phyloP scores from a whole-genome alignment of 2,888 invertebrate genomes.

The Balanococcus diminutus region DNA sequence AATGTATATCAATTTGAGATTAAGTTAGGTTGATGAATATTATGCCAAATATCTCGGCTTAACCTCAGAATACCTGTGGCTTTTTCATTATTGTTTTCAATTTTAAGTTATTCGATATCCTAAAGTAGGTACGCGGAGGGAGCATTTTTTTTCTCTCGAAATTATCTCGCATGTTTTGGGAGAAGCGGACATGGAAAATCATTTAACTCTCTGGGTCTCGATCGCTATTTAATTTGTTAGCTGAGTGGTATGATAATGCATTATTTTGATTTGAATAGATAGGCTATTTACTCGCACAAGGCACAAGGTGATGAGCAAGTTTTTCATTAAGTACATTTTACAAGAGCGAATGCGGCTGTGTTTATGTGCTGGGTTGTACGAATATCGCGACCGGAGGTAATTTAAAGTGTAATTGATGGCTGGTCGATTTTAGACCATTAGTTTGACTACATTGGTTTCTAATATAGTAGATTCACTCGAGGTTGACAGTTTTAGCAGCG shows the following conservation, averaged over 20 bases:
- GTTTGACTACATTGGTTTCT: neutral
- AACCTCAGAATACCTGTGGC: neutral
- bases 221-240: neutral
- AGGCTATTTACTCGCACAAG: neutral
- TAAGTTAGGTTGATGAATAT: neutral
- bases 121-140: neutral
- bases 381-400: constrained; percentile 14
- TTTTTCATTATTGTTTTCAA: neutral
- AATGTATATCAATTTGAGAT: neutral
- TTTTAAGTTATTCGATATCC: neutral
- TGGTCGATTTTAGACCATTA: constrained; percentile 19
- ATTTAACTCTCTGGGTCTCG: neutral
- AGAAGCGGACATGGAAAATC: constrained; percentile 1
- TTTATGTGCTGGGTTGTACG: neutral
- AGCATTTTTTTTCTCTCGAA: neutral
- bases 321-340: constrained; percentile 34
- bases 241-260: constrained; percentile 32
- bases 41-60: neutral
- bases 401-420: constrained; percentile 22
- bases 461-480: neutral
- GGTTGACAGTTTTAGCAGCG: constrained; percentile 10
- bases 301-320: constrained; percentile 17
- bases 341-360: neutral
- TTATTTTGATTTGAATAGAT: constrained; percentile 35
- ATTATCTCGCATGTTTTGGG: neutral